A percentile compares a stretch with the other conserved stretches of the same genome.
Conservation (phyloP, 2,888 invertebrate species). For the Troides helena region DNA sequence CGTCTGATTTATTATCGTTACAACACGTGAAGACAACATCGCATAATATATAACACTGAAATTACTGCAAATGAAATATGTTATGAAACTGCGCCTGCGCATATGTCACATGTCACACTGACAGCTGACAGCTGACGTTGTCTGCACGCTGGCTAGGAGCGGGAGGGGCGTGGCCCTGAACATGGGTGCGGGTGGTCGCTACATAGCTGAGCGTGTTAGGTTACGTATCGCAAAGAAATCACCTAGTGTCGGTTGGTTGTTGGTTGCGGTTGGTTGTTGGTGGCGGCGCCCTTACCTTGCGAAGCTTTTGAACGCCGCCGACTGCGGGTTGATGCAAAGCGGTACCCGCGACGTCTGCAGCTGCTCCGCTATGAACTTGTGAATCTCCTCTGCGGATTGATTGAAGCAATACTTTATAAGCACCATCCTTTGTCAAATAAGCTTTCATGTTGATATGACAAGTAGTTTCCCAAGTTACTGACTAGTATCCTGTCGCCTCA, state of each 20-base stretch:
- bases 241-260: conserved; percentile 76
- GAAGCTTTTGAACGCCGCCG: conserved; percentile 99
- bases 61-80: background rate
- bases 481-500: too few species aligned
- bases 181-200: conserved; percentile 75
- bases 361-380: conserved; percentile 99
- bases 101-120: conserved; percentile 35
- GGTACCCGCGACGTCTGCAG: conserved; percentile 97
- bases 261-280: conserved; percentile 51
- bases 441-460: background rate
- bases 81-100: background rate
- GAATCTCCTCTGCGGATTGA: conserved; percentile 93
- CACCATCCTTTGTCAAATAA: background rate
- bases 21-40: conserved; percentile 63
- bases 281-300: conserved; percentile 92
- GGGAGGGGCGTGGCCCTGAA: conserved; percentile 52
- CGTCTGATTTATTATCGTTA: conserved; percentile 45
- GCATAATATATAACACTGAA: conserved; percentile 29
- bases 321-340: conserved; percentile 99
- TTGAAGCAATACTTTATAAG: conserved; percentile 20
- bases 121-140: conserved; percentile 42
- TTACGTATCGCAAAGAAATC: conserved; percentile 79
- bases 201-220: conserved; percentile 43
- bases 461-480: background rate
- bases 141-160: conserved; percentile 43